Evolutionary conservation across 2,797 vertebrate genomes (phyloP).

Genomic region (Harpagifer antarcticus): DNA sequence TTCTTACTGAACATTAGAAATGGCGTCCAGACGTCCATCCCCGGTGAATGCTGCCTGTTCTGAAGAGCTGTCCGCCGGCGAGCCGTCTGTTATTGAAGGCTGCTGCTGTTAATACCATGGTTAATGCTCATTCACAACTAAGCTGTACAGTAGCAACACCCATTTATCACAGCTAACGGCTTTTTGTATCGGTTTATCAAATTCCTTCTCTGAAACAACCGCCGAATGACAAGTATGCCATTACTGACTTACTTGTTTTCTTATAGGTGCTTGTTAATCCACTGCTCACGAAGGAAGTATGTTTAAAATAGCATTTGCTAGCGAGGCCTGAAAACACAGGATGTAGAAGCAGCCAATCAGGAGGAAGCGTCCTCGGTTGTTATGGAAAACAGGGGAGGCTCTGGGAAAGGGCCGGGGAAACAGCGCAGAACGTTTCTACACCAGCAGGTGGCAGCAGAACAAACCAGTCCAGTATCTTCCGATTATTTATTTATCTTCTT

Average conservation of each 20-base stretch:
- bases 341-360: constrained; percentile 44
- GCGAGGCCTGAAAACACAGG: constrained; percentile 8
- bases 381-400: constrained; percentile 11
- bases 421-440: too few species aligned
- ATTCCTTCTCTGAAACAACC: neutral
- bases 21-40: neutral
- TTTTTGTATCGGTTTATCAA: neutral
- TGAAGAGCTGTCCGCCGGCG: neutral
- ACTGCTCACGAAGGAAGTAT: neutral
- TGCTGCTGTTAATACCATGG: too few species aligned
- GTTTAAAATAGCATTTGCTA: constrained; percentile 49
- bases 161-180: neutral
- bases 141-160: neutral
- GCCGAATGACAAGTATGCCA: neutral
- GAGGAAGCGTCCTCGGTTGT: constrained; percentile 24
- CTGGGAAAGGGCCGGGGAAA: too few species aligned
- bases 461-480: too few species aligned
- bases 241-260: neutral
- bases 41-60: neutral
- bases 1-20: constrained; percentile 10
- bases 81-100: neutral
- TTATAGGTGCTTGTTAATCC: constrained; percentile 38
- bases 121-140: neutral
- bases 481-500: neutral
- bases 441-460: too few species aligned